These are phyloP conservation scores for Neoseiulus cucumeris DNA, from an alignment of 1,140 invertebrate species.

Conservation along the genomic window DNA sequence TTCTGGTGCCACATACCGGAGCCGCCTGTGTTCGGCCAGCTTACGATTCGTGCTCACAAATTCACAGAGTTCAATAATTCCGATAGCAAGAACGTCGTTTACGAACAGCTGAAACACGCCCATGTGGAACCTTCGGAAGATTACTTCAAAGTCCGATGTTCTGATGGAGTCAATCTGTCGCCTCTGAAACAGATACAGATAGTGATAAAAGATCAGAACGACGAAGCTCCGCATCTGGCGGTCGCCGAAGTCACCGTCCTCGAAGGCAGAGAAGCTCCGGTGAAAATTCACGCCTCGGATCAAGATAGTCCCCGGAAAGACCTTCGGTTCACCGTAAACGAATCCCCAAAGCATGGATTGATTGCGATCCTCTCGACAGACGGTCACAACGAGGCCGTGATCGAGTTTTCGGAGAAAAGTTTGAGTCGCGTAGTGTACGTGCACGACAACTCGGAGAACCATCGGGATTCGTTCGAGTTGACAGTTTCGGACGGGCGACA, in stretches of 20 bases:
- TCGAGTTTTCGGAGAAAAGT: neutral
- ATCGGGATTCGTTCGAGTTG: neutral
- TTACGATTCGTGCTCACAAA: neutral
- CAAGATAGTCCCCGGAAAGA: neutral
- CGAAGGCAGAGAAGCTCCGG: constrained; percentile 4
- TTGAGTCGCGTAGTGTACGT: neutral
- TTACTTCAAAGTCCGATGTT: neutral
- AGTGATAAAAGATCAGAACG: neutral
- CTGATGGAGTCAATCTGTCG: neutral
- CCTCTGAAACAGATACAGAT: neutral
- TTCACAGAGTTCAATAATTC: neutral
- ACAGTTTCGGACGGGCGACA: neutral
- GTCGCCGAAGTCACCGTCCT: neutral
- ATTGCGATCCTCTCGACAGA: neutral
- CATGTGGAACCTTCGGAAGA: neutral
- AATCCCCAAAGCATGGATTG: neutral
- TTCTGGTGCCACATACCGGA: neutral
- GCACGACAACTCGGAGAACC: neutral
- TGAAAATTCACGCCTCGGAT: neutral
- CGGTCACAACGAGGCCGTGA: neutral
- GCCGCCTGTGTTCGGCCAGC: neutral
- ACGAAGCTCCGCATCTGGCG: neutral
- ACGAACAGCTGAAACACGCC: neutral
- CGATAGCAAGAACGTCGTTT: neutral
- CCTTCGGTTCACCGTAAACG: neutral